Evolutionary conservation across 2,888 invertebrate genomes (phyloP).

Genomic region (Blastobasis adustella): DNA sequence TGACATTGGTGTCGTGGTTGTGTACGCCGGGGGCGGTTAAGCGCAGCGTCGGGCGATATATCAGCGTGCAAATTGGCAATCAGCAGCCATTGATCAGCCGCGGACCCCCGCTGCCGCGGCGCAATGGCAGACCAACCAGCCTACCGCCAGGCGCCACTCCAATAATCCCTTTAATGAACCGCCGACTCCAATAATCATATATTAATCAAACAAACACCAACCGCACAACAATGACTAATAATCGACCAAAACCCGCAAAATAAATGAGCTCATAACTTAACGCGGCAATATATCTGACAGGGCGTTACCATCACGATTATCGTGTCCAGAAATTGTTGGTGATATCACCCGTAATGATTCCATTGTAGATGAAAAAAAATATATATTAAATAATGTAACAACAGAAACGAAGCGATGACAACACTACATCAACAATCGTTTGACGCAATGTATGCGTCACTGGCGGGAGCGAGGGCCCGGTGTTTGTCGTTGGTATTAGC

Average conservation of each 20-base stretch:
- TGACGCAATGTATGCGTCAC: conserved; percentile 49
- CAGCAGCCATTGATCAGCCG: conserved; percentile 47
- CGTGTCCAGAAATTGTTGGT: conserved; percentile 54
- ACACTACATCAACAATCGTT: conserved; percentile 46
- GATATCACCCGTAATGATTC: conserved; percentile 56
- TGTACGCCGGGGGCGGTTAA: conserved; percentile 26
- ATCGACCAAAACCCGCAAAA: conserved; percentile 41
- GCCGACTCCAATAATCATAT: conserved; percentile 53
- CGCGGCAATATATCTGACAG: conserved; percentile 44
- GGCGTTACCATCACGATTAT: conserved; percentile 58
- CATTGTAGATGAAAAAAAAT: conserved; percentile 41
- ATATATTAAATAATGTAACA: conserved; percentile 14
- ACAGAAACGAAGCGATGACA: conserved; percentile 55
- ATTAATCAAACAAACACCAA: conserved; percentile 52
- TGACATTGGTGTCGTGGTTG: no score
- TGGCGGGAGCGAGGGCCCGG: conserved; percentile 23
- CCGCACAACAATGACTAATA: conserved; percentile 45
- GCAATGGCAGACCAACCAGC: conserved; percentile 18
- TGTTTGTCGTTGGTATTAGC: conserved; percentile 50
- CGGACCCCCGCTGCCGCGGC: neutral
- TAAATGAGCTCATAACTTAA: conserved; percentile 58
- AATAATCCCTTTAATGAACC: conserved; percentile 44
- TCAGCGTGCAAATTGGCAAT: conserved; percentile 60
- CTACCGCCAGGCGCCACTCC: conserved; percentile 28
- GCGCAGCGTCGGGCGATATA: conserved; percentile 43